These are phyloP conservation scores for Chelonoidis abingdonii DNA, from an alignment of 2,113 vertebrate genomes.

Conservation along the genomic window DNA sequence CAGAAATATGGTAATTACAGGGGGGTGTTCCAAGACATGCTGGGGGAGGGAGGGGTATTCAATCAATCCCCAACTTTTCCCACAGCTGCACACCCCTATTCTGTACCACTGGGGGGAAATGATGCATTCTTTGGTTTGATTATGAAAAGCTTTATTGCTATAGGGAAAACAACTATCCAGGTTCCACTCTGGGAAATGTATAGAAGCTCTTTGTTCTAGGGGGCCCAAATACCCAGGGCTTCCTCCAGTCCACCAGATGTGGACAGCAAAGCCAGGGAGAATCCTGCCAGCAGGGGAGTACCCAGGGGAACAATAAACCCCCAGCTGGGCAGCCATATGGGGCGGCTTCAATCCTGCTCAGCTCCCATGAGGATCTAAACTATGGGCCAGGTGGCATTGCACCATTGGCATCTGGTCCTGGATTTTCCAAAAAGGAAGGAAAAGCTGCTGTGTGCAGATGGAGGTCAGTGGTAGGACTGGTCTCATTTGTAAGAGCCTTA, in stretches of 20 bases:
- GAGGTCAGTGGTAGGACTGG: background rate
- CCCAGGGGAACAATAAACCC: background rate
- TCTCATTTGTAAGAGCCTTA: background rate
- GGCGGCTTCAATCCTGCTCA: background rate
- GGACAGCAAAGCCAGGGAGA: background rate
- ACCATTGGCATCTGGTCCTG: background rate
- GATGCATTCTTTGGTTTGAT: no score
- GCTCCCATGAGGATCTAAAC: background rate
- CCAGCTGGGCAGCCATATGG: background rate
- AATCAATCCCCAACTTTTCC: no score
- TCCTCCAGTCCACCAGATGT: background rate
- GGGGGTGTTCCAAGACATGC: background rate
- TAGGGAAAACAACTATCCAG: no score
- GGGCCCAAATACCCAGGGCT: background rate
- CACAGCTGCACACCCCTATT: background rate
- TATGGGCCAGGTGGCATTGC: background rate
- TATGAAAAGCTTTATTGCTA: no score
- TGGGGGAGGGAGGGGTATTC: background rate
- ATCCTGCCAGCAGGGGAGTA: background rate
- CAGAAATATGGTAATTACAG: background rate
- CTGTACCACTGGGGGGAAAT: background rate
- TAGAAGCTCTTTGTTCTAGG: background rate
- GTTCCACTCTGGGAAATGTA: no score
- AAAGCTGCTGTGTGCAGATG: background rate
- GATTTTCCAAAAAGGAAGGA: no score